Conservation (phyloP, 2,888 invertebrate species). For the Coelogynopora nodosa region DNA sequence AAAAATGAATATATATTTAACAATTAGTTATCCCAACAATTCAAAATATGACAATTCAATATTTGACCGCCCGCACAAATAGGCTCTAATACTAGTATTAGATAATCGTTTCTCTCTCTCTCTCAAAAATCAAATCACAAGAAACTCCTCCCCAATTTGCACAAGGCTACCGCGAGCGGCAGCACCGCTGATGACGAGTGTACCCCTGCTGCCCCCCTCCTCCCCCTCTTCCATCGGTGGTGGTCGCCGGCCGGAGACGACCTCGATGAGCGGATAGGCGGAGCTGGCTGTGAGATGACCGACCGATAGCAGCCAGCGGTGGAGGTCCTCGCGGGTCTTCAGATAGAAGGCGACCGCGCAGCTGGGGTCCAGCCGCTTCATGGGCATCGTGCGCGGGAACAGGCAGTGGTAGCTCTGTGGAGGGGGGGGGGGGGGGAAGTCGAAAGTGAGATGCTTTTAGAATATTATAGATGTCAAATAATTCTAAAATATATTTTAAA, state of each 20-base stretch:
- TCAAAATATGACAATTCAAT: no score
- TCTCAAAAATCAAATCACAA: neutral
- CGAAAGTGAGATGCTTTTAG: no score
- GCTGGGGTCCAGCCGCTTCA: slow-evolving; percentile 39
- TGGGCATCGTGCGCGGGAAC: slow-evolving; percentile 26
- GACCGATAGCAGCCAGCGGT: neutral
- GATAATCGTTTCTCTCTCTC: no score
- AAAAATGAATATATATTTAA: no score
- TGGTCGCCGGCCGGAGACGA: neutral
- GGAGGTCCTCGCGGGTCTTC: slow-evolving; percentile 26
- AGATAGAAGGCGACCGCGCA: slow-evolving; percentile 44
- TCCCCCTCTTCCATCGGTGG: neutral
- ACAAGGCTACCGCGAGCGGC: no score
- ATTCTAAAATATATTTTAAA: no score
- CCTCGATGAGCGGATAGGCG: neutral
- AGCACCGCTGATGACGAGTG: no score
- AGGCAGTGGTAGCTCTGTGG: slow-evolving; percentile 43
- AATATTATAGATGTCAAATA: no score
- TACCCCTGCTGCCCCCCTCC: neutral
- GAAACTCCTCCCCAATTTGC: neutral
- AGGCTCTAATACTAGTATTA: no score
- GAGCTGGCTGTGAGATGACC: neutral
- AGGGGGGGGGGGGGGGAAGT: no score
- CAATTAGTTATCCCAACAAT: no score
- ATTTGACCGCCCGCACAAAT: neutral